Evolutionary conservation across 2,797 vertebrate genomes (phyloP).

Genomic region (Threskiornis aethiopicus): DNA sequence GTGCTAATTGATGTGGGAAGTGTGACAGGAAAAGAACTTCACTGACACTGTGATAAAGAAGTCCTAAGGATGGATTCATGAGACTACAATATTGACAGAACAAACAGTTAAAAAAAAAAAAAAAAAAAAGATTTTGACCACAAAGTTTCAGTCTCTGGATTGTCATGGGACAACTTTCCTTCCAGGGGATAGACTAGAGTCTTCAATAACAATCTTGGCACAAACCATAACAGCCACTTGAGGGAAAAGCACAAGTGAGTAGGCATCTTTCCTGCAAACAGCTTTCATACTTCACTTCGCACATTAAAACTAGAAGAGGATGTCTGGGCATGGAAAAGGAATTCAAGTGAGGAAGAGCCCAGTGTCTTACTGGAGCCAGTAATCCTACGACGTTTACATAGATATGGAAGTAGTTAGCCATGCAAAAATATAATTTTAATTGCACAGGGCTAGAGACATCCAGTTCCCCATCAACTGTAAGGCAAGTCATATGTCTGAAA

Average conservation of each 20-base stretch:
- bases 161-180: constrained; percentile 47
- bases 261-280: background rate
- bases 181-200: background rate
- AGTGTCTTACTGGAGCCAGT: background rate
- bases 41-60: background rate
- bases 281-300: background rate
- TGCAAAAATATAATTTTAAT: background rate
- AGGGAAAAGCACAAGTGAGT: background rate
- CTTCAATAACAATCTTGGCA: background rate
- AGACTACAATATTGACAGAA: background rate
- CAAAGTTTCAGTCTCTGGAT: constrained; percentile 21
- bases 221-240: background rate
- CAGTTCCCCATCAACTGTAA: background rate
- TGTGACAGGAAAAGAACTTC: background rate
- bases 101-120: background rate
- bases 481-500: background rate
- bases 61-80: background rate
- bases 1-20: constrained; percentile 61
- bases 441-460: background rate
- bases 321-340: background rate
- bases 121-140: background rate
- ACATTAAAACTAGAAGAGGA: background rate
- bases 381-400: background rate
- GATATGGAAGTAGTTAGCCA: background rate
- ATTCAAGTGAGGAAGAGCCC: background rate